Base-by-base conservation (phyloP, 2,797 vertebrate genomes). In the Syndactyla subalaris region DNA sequence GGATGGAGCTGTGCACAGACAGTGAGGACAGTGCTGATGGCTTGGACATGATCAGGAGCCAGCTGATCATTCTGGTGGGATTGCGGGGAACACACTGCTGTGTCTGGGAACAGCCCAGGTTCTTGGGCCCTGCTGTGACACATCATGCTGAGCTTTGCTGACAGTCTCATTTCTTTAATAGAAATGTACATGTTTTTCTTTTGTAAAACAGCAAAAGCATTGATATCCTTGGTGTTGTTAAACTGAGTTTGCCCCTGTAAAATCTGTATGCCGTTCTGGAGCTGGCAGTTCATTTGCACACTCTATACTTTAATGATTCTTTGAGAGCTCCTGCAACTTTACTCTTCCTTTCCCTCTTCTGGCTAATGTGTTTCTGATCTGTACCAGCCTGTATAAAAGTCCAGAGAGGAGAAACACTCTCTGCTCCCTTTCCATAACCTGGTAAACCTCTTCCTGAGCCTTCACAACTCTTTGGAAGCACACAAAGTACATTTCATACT, bases 401-500 rank as follows among this genome's bases (percentile, higher is more conserved):
- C 55, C 72, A 76, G 85, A 59, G 57, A 89, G 77, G 72, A 94
- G 58, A 87, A 96, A 94, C 30, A 45, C 57, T 68, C 81, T 91
- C 57, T 59, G 61, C 70, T 82, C 77, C 67, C 79, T 80, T 93
- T 90, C 89, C 63, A 68, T 81, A 89, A 93, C 61, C 68, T 85
- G 95, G 79, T 70, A 89, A 95, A 91, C 58, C 43, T 95, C 91
- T 96, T 96, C 94, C 87, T 75, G 85, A 89, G 83, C 46, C 83
- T 88, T 73, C 80, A 54, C 55, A 90, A 67, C 85, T 22, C 72
- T 92, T 90, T 89, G 77, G 89, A 96, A 97, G 62, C 75, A 65
- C 76, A 92, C 95, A 95, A 92, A 92, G 78, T 95, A 74, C 70
- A 92, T 96, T 92, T 97, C 93, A 92, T 90, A 84, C 94, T 96